These are phyloP conservation scores for Lepilemur ruficaudatus DNA, from an alignment of 2,797 vertebrate genomes.

Conservation along the genomic window DNA sequence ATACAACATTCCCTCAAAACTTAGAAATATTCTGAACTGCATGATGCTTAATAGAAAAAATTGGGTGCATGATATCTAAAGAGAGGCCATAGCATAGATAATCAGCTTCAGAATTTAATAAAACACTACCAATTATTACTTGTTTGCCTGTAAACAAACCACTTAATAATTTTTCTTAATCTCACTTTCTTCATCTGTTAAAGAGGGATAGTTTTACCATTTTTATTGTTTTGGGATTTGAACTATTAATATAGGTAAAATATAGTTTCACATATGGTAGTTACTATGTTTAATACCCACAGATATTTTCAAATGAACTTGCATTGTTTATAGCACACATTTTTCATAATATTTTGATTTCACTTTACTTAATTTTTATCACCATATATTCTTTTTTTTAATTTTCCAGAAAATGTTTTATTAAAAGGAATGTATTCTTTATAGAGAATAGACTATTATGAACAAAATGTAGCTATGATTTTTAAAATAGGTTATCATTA, in stretches of 20 bases:
- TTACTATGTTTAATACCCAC: background rate
- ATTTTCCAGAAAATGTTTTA: constrained; percentile 69
- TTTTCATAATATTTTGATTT: background rate
- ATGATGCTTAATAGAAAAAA: background rate
- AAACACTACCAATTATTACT: background rate
- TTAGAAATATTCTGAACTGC: background rate
- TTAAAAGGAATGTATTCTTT: constrained; percentile 58
- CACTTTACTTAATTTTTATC: background rate
- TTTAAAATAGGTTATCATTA: constrained; percentile 7
- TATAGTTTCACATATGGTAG: background rate
- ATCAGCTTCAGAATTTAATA: background rate
- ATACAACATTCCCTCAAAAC: background rate
- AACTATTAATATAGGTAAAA: background rate
- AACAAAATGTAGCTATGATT: background rate
- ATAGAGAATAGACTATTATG: background rate
- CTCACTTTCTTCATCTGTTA: background rate
- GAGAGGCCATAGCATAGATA: background rate
- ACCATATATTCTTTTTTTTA: no score
- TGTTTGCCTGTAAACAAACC: background rate
- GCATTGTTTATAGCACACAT: background rate
- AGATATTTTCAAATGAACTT: background rate
- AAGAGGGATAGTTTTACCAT: background rate
- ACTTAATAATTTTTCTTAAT: background rate
- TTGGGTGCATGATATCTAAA: background rate
- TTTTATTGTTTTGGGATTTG: background rate